Conservation (phyloP, 1,140 invertebrate species). For the Pseudomyrmex pallidus region DNA sequence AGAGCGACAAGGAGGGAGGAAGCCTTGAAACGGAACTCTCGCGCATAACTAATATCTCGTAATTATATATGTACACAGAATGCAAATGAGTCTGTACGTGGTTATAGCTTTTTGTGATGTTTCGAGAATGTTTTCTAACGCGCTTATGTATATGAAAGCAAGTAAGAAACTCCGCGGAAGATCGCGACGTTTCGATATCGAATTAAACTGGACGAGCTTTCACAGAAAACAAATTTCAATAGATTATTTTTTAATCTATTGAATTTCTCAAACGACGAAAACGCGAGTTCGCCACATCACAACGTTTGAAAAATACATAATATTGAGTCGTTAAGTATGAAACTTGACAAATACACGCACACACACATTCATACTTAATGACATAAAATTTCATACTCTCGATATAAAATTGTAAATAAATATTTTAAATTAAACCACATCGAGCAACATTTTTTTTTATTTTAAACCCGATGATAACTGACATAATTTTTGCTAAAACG, state of each 20-base stretch:
- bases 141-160: not conserved
- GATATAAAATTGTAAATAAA: too few species aligned
- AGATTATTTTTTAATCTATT: not conserved
- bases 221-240: not conserved
- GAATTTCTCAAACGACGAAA: not conserved
- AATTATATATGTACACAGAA: conserved; percentile 35
- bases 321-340: too few species aligned
- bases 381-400: too few species aligned
- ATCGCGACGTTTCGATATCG: conserved; percentile 8
- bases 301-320: too few species aligned
- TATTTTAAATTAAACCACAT: too few species aligned
- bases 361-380: too few species aligned
- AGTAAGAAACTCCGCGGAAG: not conserved
- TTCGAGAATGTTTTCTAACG: conserved; percentile 11
- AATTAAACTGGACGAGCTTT: not conserved
- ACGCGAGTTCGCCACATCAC: too few species aligned
- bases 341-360: too few species aligned
- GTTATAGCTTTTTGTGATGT: conserved; percentile 7
- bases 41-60: conserved; percentile 55
- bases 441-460: too few species aligned
- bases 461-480: too few species aligned
- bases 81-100: conserved; percentile 41
- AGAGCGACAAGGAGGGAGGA: not conserved
- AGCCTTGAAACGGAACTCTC: conserved; percentile 50
- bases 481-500: too few species aligned